Percentiles rank a stretch among this genome's conserved stretches.
phyloP scores from a whole-genome alignment of 2,113 vertebrate genomes.

The Rhea americana region DNA sequence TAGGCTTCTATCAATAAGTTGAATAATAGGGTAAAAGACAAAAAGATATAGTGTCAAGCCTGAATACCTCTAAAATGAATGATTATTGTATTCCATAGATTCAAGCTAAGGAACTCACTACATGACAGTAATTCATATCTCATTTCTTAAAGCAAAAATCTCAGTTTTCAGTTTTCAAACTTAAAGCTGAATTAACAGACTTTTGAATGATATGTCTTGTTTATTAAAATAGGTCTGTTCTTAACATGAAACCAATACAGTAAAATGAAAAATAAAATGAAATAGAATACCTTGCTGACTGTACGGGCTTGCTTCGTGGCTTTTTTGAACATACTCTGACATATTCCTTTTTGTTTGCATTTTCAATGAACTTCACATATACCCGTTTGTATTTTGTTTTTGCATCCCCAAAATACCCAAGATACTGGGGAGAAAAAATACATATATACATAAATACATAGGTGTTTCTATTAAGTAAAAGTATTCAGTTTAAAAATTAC shows the following conservation, averaged over 20 bases:
- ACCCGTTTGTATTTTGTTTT: conserved; percentile 96
- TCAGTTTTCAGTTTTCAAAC: neutral
- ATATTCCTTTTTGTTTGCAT: conserved; percentile 96
- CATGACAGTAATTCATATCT: neutral
- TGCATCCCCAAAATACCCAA: conserved; percentile 97
- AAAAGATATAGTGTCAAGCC: neutral
- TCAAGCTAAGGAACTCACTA: neutral
- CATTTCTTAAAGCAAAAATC: neutral
- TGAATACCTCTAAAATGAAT: neutral
- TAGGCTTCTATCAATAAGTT: neutral
- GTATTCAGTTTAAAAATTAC: neutral
- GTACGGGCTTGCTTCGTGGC: conserved; percentile 90
- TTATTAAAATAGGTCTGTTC: neutral
- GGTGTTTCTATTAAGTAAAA: neutral
- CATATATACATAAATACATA: neutral
- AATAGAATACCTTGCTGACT: conserved; percentile 86
- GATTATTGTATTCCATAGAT: neutral
- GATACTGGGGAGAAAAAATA: conserved; percentile 80
- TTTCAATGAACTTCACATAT: conserved; percentile 97
- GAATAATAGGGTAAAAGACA: neutral
- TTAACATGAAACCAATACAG: neutral
- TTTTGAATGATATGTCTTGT: neutral
- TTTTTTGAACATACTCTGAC: conserved; percentile 95
- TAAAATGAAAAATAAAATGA: neutral
- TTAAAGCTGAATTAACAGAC: neutral